Evolutionary conservation across 1,140 invertebrate species (phyloP).

Genomic region (Drosophila guanche): DNA sequence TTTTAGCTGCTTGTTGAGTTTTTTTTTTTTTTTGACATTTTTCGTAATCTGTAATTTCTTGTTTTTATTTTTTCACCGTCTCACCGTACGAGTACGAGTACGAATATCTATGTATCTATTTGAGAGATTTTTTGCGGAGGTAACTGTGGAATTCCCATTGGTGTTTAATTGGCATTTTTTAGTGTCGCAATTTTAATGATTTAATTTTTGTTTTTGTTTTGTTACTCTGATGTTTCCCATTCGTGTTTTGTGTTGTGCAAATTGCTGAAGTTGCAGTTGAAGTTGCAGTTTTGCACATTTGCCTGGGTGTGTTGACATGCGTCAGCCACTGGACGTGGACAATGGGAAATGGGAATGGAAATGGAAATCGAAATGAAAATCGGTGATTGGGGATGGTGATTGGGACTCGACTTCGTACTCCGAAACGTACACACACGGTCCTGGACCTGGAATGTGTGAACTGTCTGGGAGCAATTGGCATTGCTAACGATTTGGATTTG

Average conservation of each 20-base stretch:
- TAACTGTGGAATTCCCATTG: conserved; percentile 48
- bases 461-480: conserved; percentile 40
- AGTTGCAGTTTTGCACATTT: conserved; percentile 35
- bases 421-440: background rate
- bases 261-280: conserved; percentile 40
- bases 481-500: conserved; percentile 46
- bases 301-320: conserved; percentile 52
- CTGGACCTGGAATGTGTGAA: conserved; percentile 15
- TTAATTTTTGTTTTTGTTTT: conserved; percentile 36
- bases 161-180: conserved; percentile 69
- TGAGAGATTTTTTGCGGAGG: too few relatives aligned
- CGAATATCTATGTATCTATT: too few relatives aligned
- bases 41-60: conserved; percentile 45
- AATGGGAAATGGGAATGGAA: conserved; percentile 43
- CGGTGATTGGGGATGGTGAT: conserved; percentile 4
- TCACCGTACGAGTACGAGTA: background rate
- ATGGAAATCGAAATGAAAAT: conserved; percentile 41
- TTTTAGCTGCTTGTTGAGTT: conserved; percentile 26
- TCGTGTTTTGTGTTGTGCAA: conserved; percentile 37
- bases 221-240: background rate
- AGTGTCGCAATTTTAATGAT: conserved; percentile 67
- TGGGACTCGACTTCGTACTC: conserved; percentile 1
- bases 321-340: conserved; percentile 53
- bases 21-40: conserved; percentile 37
- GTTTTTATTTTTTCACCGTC: conserved; percentile 4